phyloP scores from a whole-genome alignment of 1,140 invertebrate genomes.

The Druon quercuslanigerum region DNA sequence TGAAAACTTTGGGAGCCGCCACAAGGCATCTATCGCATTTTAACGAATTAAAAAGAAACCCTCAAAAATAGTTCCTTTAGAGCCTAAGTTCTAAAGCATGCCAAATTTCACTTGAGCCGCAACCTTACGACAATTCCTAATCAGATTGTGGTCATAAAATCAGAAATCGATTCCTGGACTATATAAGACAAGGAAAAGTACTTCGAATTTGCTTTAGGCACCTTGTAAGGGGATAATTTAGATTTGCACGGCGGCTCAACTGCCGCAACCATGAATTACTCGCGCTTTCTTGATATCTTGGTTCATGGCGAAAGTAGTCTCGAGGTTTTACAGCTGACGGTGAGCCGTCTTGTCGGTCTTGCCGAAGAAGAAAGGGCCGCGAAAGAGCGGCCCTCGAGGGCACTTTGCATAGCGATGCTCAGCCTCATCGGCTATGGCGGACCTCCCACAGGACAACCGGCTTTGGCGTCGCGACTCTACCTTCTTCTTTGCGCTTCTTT shows the following conservation, averaged over 20 bases:
- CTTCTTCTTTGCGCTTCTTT: conserved; percentile 47
- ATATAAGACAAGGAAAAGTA: background rate
- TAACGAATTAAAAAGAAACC: too few relatives aligned
- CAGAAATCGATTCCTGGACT: background rate
- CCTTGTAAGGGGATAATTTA: conserved; percentile 45
- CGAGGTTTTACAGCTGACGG: conserved; percentile 46
- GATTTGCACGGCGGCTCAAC: conserved; percentile 34
- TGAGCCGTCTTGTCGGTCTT: conserved; percentile 55
- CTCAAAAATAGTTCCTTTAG: too few relatives aligned
- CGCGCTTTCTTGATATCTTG: conserved; percentile 62
- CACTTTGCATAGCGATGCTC: conserved; percentile 67
- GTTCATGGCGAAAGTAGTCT: conserved; percentile 42
- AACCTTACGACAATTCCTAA: background rate
- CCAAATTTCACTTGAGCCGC: too few relatives aligned
- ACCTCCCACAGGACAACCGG: conserved; percentile 68
- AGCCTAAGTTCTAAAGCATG: too few relatives aligned
- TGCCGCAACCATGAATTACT: conserved; percentile 52
- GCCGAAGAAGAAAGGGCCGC: conserved; percentile 57
- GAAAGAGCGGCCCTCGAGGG: conserved; percentile 60
- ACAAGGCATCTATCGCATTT: too few relatives aligned
- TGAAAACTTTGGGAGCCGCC: too few relatives aligned
- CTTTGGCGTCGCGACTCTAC: conserved; percentile 56
- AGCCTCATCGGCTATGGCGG: conserved; percentile 64
- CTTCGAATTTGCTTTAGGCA: conserved; percentile 31
- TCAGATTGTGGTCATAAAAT: background rate